These are phyloP conservation scores for Leptosomus discolor DNA, from an alignment of 2,113 vertebrate genomes.

Conservation along the genomic window DNA sequence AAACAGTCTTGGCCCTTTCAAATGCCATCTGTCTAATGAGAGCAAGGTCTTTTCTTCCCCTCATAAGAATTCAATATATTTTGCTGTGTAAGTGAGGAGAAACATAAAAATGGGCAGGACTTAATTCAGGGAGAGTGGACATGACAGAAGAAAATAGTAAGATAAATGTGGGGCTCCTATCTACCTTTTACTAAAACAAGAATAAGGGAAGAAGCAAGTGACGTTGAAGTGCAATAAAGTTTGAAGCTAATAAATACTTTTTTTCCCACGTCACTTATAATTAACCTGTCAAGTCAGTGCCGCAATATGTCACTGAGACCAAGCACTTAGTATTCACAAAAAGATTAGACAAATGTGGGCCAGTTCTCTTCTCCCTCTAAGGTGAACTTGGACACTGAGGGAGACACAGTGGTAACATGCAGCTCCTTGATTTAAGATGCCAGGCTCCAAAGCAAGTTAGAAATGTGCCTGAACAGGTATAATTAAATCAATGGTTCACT, in stretches of 20 bases:
- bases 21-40: constrained; percentile 22
- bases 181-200: background rate
- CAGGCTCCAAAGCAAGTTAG: background rate
- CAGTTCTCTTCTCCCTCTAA: background rate
- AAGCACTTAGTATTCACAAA: background rate
- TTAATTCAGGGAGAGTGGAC: background rate
- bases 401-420: background rate
- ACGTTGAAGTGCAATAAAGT: background rate
- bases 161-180: background rate
- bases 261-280: background rate
- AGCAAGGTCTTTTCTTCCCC: background rate
- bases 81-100: background rate
- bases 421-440: background rate
- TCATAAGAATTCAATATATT: background rate
- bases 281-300: background rate
- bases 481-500: background rate
- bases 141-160: background rate
- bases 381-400: background rate
- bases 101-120: background rate
- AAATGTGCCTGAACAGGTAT: background rate
- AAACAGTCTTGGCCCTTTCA: constrained; percentile 18
- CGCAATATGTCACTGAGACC: background rate
- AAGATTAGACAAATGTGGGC: background rate
- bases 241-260: background rate
- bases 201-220: background rate